These are phyloP conservation scores for Anhinga rufa DNA, from an alignment of 2,113 vertebrate species.

Conservation along the genomic window DNA sequence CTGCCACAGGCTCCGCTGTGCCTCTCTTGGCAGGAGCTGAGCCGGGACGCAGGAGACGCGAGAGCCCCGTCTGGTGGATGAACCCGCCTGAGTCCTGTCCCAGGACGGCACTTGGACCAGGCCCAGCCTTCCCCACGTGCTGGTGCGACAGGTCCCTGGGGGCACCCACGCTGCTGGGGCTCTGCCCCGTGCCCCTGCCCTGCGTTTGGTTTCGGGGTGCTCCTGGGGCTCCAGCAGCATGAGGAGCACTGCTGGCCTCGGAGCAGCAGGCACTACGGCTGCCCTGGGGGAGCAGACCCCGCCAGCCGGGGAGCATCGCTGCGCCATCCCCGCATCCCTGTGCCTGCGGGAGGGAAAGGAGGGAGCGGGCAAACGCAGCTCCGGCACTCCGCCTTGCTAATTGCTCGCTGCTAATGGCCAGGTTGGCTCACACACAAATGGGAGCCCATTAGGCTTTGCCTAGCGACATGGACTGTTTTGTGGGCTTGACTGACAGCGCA, in stretches of 20 bases:
- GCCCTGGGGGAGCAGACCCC: neutral
- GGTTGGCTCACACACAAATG: slow-evolving; percentile 36
- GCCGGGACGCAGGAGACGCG: neutral
- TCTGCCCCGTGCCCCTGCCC: neutral
- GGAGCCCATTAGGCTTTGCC: slow-evolving; percentile 50
- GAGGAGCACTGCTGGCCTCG: fast-evolving
- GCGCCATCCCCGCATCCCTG: fast-evolving
- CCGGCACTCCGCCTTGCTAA: neutral
- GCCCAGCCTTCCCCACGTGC: fast-evolving
- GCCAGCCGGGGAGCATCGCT: fast-evolving
- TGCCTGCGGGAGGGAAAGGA: neutral
- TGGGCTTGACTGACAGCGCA: slow-evolving; percentile 28
- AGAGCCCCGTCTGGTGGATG: fast-evolving
- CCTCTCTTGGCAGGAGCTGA: neutral
- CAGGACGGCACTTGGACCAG: neutral
- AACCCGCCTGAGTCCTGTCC: neutral
- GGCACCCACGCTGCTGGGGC: fast-evolving
- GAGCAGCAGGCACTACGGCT: fast-evolving
- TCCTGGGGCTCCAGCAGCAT: neutral
- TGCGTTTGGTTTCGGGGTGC: neutral
- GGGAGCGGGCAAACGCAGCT: neutral
- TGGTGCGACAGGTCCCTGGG: fast-evolving
- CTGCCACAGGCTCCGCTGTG: neutral
- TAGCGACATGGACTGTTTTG: neutral
- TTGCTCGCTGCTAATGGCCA: slow-evolving; percentile 48